Evolutionary conservation across 2,888 invertebrate species (phyloP), one percentile per base, ranked within the genome.

Genomic region (Xylocampa areola): DNA sequence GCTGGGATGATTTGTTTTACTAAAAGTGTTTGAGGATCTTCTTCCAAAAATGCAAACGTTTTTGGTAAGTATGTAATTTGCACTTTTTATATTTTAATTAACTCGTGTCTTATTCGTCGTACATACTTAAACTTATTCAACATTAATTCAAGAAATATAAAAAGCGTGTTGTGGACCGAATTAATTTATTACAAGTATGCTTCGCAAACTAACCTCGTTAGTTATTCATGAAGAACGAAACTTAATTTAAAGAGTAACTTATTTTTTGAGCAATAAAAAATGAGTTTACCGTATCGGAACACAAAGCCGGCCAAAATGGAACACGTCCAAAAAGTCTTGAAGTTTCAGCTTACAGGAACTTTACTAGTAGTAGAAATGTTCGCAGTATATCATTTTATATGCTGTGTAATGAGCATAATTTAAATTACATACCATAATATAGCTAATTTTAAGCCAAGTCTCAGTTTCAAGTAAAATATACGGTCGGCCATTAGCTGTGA

Each of bases 401-500:
- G 36, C 53, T 19, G 49, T 50, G 41, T 66, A 62, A 68, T 68
- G 51, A 75, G 35, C 41, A 67, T 61, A 67, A 69, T 61, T 64
- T 55, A 53, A 64, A 67, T 75, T 51, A 65, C 57, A 60, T 61
- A 63, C 43, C 41, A 49, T 69, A 63, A 65, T 58, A 61, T 29
- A 61, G 74, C 76, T 80, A 78, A 80, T 82, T 78, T 76, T 58
- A 64, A 68, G 62, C 49, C 49, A 47, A 63, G 49, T 35, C 57
- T 60, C 59, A 61, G 64, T 73, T 61, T 59, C 54, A 63, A 63
- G 67, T 68, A 73, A 76, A 80, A 83, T 81, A 74, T 79, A 76
- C 70, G 62, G 67, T 64, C 61, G 67, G 74, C 78, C 78, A 84
- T 85, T 84, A 85, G 66, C 70, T 64, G 52, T 40, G 70, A 64